Conservation (phyloP, 2,797 vertebrate species). For the Enoplosus armatus region DNA sequence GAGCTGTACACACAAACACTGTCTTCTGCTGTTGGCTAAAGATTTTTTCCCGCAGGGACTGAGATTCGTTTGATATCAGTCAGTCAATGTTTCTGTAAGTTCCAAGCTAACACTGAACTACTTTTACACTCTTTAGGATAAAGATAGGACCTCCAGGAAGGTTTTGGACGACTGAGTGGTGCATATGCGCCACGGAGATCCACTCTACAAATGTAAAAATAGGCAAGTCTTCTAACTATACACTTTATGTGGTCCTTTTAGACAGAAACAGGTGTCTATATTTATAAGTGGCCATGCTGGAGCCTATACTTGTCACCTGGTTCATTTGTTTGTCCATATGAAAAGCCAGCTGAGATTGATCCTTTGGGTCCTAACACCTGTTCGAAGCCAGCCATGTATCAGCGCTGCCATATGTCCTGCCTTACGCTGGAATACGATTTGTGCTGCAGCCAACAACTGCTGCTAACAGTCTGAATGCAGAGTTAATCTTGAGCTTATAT, state of each 20-base stretch:
- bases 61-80: conserved; percentile 15
- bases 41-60: background rate
- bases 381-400: conserved; percentile 9
- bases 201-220: no score
- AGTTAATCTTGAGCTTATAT: conserved; percentile 13
- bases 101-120: background rate
- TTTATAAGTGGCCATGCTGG: no score
- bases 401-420: conserved; percentile 12
- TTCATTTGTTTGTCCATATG: conserved; percentile 12
- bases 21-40: background rate
- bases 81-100: conserved; percentile 16
- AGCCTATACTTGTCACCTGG: no score
- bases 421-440: conserved; percentile 13
- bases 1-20: background rate
- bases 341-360: conserved; percentile 21
- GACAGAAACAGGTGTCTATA: no score
- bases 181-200: no score
- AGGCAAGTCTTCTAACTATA: no score
- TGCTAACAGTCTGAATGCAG: background rate
- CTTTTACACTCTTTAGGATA: background rate
- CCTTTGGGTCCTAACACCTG: conserved; percentile 20
- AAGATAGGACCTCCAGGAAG: no score
- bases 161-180: no score
- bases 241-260: no score
- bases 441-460: conserved; percentile 14